phyloP scores from a whole-genome alignment of 2,797 vertebrate species.

The Gypaetus barbatus region DNA sequence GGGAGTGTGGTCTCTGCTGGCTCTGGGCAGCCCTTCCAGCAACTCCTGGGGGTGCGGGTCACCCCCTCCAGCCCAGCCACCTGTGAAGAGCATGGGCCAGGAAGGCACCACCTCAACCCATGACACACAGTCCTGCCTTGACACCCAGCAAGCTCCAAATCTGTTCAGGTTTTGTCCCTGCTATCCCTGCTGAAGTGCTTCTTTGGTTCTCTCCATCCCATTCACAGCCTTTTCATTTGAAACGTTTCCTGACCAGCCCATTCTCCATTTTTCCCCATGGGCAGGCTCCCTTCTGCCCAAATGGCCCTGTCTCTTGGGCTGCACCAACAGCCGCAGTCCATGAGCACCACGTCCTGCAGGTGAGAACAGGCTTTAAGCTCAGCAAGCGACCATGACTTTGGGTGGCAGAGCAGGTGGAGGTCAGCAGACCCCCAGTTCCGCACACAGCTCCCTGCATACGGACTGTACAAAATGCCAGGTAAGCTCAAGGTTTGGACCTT shows the following conservation, averaged over 20 bases:
- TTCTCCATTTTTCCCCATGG: background rate
- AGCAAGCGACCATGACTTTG: accelerated
- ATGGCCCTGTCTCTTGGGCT: background rate
- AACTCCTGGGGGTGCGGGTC: background rate
- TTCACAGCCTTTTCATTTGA: background rate
- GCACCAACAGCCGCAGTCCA: accelerated
- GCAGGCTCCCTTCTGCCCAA: background rate
- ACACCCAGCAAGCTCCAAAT: background rate
- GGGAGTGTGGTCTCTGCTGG: background rate
- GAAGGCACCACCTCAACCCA: background rate
- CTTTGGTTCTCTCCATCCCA: background rate
- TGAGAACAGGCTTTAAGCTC: background rate
- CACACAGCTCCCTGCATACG: background rate
- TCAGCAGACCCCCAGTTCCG: accelerated
- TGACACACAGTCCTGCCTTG: background rate
- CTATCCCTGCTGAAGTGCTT: background rate
- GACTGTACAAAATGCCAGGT: background rate
- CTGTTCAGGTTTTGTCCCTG: background rate
- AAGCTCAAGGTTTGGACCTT: background rate
- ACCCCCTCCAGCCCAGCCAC: background rate
- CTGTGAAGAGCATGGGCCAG: accelerated
- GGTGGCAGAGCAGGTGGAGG: background rate
- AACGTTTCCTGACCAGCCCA: background rate
- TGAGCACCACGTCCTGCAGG: background rate
- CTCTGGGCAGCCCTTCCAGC: background rate